A percentile compares a stretch with the other conserved stretches of the same genome.
These are phyloP conservation scores for Procambarus virginalis DNA, from an alignment of 1,140 invertebrate genomes.

Conservation along the genomic window DNA sequence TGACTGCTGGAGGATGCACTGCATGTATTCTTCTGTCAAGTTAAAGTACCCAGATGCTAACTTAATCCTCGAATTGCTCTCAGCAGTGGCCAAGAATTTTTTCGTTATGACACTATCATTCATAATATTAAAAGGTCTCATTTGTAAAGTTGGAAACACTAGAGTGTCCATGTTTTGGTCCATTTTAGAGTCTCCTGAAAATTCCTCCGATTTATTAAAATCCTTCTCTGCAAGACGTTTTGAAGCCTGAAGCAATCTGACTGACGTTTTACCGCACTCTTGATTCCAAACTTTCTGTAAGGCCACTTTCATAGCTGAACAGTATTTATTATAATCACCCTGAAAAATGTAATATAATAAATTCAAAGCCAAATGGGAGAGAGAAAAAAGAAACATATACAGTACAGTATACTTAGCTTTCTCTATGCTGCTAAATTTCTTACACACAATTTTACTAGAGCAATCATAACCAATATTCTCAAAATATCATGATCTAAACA, in stretches of 20 bases:
- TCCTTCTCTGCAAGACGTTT: background rate
- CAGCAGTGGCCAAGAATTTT: conserved; percentile 77
- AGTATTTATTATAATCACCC: conserved; percentile 69
- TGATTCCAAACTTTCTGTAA: conserved; percentile 46
- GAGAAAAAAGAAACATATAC: no score
- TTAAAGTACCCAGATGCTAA: conserved; percentile 99
- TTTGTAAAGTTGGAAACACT: conserved; percentile 95
- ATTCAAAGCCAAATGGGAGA: no score
- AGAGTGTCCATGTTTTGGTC: conserved; percentile 82
- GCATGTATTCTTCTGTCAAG: conserved; percentile 89
- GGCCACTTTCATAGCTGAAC: conserved; percentile 36
- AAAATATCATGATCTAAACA: no score
- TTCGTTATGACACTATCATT: conserved; percentile 88
- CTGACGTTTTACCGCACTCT: conserved; percentile 37
- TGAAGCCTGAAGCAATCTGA: background rate
- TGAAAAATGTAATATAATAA: conserved; percentile 11
- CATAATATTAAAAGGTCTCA: conserved; percentile 89
- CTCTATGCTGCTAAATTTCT: no score
- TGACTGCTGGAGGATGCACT: conserved; percentile 84
- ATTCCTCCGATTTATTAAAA: background rate
- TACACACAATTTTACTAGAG: no score
- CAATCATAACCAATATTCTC: no score
- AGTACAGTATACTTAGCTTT: no score
- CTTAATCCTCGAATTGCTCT: conserved; percentile 76
- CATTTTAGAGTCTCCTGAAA: background rate